phyloP scores from a whole-genome alignment of 2,888 invertebrate species.

The Pseudococcus longispinus region DNA sequence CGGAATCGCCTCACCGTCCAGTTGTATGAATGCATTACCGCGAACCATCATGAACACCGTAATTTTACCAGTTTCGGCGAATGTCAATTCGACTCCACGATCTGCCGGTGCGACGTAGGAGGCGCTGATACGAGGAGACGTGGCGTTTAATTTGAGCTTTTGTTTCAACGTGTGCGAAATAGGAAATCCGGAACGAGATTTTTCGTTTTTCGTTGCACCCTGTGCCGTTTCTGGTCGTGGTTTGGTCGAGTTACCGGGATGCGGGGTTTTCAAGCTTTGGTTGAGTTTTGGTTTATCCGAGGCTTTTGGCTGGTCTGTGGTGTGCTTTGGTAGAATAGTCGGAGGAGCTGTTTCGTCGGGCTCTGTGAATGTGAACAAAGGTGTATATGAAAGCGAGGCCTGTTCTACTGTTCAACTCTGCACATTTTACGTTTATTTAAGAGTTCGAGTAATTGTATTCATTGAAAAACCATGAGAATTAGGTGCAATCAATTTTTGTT shows the following conservation, averaged over 20 bases:
- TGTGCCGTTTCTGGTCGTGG: not conserved
- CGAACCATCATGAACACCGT: slow-evolving; percentile 92
- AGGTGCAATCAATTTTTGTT: no score
- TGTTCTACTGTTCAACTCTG: no score
- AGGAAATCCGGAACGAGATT: not conserved
- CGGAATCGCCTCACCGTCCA: slow-evolving; percentile 88
- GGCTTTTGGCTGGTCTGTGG: not conserved
- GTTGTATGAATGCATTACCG: slow-evolving; percentile 87
- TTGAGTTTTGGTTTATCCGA: not conserved
- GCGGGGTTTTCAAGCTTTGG: not conserved
- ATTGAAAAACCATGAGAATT: no score
- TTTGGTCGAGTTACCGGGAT: not conserved
- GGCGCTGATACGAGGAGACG: not conserved
- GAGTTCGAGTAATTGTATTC: no score
- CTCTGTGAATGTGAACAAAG: not conserved
- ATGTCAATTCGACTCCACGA: slow-evolving; percentile 80
- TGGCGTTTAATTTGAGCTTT: slow-evolving; percentile 8
- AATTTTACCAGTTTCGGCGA: slow-evolving; percentile 83
- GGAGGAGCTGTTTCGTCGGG: not conserved
- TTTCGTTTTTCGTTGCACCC: not conserved
- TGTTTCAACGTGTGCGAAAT: not conserved
- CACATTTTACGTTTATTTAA: no score
- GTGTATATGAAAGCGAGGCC: not conserved
- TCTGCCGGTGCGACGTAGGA: slow-evolving; percentile 68
- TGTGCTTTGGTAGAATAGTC: not conserved